Conservation (phyloP, 2,797 vertebrate species). For the Clamator glandarius region DNA sequence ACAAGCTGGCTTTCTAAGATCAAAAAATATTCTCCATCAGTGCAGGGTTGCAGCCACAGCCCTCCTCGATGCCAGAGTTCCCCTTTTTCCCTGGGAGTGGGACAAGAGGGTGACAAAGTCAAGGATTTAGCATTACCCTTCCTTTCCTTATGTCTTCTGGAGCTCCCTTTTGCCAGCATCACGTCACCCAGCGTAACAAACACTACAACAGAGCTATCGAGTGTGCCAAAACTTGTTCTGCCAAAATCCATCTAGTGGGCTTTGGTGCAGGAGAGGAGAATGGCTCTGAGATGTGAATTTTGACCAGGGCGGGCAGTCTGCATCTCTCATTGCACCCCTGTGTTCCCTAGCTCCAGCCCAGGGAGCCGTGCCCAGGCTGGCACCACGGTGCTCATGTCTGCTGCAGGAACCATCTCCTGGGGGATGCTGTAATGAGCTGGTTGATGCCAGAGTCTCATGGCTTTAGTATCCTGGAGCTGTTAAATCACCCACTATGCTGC, state of each 20-base stretch:
- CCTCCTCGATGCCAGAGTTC: accelerated
- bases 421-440: accelerated
- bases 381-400: accelerated
- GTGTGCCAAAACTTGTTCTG: background rate
- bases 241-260: background rate
- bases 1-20: background rate
- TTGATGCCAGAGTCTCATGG: background rate
- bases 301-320: background rate
- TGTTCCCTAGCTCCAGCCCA: background rate
- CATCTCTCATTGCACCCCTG: accelerated
- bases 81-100: background rate
- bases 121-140: background rate
- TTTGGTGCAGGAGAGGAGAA: background rate
- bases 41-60: accelerated
- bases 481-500: background rate
- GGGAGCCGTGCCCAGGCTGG: background rate
- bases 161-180: background rate
- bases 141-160: background rate
- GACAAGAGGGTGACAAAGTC: background rate
- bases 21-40: background rate
- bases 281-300: background rate
- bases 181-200: background rate
- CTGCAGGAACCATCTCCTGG: background rate
- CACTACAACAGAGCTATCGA: accelerated
- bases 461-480: background rate